Evolutionary conservation across 2,888 invertebrate species (phyloP), one percentile per base, ranked within the genome.

Genomic region (Oscheius sp.): DNA sequence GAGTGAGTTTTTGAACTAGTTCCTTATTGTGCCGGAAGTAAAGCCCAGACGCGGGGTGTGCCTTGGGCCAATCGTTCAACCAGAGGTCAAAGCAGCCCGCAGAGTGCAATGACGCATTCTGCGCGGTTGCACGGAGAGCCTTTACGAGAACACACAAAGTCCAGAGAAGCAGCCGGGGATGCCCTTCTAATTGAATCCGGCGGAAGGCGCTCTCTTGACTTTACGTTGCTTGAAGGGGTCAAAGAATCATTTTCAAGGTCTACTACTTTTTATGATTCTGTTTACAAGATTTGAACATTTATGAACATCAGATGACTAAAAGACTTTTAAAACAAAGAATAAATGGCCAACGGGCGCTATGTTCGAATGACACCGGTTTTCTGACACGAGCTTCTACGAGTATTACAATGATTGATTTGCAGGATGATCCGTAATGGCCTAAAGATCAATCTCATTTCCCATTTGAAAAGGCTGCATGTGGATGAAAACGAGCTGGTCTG

Each of bases 401-500:
- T 58, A 29, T 27, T 21, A 18, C 49, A 27, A 58, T 23, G n/a
- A 58, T 58, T 13, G n/a, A 23, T 74, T 80, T 83, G 64, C 81
- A 83, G 81, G 49, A 27, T 58, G 41, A 75, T 80, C 7, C 77
- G 78, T 0, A 66, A 72, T 12, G 74, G 76, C 46, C 73, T 86
- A 63, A 74, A 77, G 29, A 81, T 81, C 25, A 73, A 79, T 56
- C 68, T 84, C 41, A 61, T 82, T 29, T 64, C 69, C 5, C 78
- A 79, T 41, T 49, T 84, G 12, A 72, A 76, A 18, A 69, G 78
- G n/a, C 59, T 87, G 12, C 71, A 73, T 16, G 75, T 85, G 9
- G 79, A 80, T 21, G 78, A 84, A 25, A 78, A 76, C 0, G 87
- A 87, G 70, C 80, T 81, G 73, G 84, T 85, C 18, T 82, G 82